A percentile compares a stretch with the other conserved stretches of the same genome.
Conservation (phyloP, 2,888 invertebrate genomes). For the Acanthosoma haemorrhoidale region DNA sequence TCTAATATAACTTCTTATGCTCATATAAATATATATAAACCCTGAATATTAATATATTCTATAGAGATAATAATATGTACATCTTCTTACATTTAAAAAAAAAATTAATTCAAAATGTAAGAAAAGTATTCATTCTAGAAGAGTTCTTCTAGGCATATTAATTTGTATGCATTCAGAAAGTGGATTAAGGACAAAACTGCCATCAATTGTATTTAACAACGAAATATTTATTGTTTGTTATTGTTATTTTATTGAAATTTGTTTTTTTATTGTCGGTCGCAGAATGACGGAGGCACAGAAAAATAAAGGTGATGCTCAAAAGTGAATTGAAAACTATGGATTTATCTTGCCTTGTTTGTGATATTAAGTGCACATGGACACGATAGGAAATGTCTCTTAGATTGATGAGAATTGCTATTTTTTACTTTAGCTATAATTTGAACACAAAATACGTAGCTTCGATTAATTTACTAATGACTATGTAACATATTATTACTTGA, state of each 20-base stretch:
- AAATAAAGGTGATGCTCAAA: constrained; percentile 1
- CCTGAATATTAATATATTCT: background rate
- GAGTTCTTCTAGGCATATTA: background rate
- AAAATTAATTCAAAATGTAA: background rate
- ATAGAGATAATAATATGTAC: background rate
- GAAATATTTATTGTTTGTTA: constrained; percentile 17
- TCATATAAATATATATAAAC: background rate
- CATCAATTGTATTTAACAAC: constrained; percentile 14
- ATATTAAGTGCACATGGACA: background rate
- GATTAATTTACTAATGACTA: constrained; percentile 25
- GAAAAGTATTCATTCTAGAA: background rate
- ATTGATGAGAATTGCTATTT: background rate
- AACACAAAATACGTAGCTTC: constrained; percentile 2
- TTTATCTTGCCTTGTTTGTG: constrained; percentile 21
- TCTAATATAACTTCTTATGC: background rate
- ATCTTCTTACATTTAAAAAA: background rate
- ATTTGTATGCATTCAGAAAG: background rate
- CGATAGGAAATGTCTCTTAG: background rate
- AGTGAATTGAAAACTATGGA: background rate
- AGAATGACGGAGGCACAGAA: background rate
- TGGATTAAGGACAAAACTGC: constrained; percentile 11
- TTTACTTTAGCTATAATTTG: background rate
- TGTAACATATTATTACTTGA: background rate
- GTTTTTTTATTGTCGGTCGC: background rate
- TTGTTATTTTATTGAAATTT: background rate